Evolutionary conservation across 1,140 invertebrate genomes (phyloP).

Genomic region (Penaeus japonicus): DNA sequence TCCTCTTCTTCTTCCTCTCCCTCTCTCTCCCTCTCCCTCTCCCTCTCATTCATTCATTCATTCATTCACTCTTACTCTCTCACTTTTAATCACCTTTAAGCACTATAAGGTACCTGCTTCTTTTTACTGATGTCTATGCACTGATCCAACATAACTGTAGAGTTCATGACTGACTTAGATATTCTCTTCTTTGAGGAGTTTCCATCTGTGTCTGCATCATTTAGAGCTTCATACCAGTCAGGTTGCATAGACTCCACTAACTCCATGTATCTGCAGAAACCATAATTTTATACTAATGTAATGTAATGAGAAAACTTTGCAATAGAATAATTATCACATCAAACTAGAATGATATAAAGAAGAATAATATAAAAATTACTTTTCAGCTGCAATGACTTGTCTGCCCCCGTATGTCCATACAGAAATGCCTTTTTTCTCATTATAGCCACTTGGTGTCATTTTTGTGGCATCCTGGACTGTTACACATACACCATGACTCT

Average conservation of each 20-base stretch:
- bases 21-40: no score
- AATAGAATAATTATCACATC: not conserved
- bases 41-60: no score
- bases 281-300: not conserved
- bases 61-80: no score
- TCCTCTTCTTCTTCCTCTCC: no score
- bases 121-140: constrained; percentile 60
- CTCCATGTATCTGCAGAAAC: constrained; percentile 4
- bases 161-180: constrained; percentile 69
- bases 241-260: constrained; percentile 76
- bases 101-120: constrained; percentile 46
- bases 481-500: constrained; percentile 35
- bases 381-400: not conserved
- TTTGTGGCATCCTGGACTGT: constrained; percentile 22
- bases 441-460: constrained; percentile 33
- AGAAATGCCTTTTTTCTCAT: constrained; percentile 30
- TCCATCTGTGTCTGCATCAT: constrained; percentile 80
- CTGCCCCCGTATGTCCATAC: constrained; percentile 25
- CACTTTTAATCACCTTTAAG: no score
- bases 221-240: constrained; percentile 79
- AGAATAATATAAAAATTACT: not conserved
- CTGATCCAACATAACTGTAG: constrained; percentile 59
- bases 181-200: constrained; percentile 74
- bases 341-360: not conserved
- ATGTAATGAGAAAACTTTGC: not conserved